These are phyloP conservation scores for Synergus laeviventris DNA, from an alignment of 2,888 invertebrate species.

Conservation along the genomic window DNA sequence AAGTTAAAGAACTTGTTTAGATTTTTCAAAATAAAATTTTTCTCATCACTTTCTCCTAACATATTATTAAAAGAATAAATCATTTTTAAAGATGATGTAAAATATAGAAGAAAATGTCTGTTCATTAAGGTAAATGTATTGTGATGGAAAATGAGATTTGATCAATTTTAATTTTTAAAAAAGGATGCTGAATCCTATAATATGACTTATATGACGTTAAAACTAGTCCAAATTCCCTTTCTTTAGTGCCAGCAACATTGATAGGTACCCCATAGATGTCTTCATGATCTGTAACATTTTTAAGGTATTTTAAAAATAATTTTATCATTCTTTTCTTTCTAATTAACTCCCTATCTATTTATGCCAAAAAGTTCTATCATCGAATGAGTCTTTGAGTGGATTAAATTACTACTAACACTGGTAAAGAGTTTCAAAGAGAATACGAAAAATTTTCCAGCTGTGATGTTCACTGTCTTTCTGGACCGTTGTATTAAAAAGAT, in stretches of 20 bases:
- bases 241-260: background rate
- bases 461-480: constrained; percentile 51
- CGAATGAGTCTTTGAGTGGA: background rate
- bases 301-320: background rate
- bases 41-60: too few species aligned
- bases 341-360: background rate
- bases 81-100: too few species aligned
- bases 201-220: too few species aligned
- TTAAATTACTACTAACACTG: constrained; percentile 43
- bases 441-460: constrained; percentile 55
- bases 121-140: too few species aligned
- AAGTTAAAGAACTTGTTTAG: too few species aligned
- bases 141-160: too few species aligned
- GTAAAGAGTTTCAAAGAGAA: constrained; percentile 48
- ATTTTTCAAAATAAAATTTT: too few species aligned
- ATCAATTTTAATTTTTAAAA: too few species aligned
- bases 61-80: too few species aligned
- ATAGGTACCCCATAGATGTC: background rate
- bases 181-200: too few species aligned
- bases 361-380: background rate
- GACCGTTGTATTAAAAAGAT: constrained; percentile 52
- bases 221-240: background rate
- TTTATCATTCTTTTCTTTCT: background rate
- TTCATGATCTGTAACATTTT: background rate
- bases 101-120: too few species aligned